Base-by-base conservation (phyloP, 1,140 invertebrate genomes). In the Pseudomyrmex flavicornis region DNA sequence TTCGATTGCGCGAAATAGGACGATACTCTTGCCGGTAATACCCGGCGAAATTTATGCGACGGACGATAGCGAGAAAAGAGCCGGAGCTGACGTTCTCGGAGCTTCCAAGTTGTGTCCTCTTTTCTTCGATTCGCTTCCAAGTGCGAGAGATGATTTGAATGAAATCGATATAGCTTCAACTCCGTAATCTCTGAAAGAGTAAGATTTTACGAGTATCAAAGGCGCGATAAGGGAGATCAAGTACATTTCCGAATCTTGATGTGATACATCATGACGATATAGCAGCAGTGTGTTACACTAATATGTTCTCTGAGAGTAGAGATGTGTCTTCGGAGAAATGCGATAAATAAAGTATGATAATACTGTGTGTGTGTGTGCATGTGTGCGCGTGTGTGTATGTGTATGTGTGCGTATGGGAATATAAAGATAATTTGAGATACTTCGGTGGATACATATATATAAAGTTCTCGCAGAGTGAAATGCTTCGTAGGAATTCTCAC, bases 1-100 rank as follows among this genome's bases (percentile, higher is more conserved):
- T 22, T 62, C 66, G 86, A 88, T 88, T 88, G 72, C 83, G 86
- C 61, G 61, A 88, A 88, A 88, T 85, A 85, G 82, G 72, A 82
- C 82, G 83, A 52, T 17, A 56, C 86, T 9, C 44, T 54, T 12
- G 76, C 17, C 50, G 48, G 22, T 84, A 88, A 88, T 87, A 82
- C 70, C 35, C 35, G 48, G 10, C 46, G 61, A 69, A 88, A 88
- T 88, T 88, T 85, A 77, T 75, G 72, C 54, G 46, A 46, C 59
- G 50, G 50, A 50, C 61, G 72, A 48, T 79, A 80, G 56, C 76
- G 44, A 58, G 26, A 3, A 26, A 70, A 72, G 44, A 72, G 20
- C 44, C 17, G 1, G 13, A 35, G 35, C 35, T 15, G 76, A 69
- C 54, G 58, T 65, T 65, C 69, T 59, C 70, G 22, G n/a, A 17